A percentile compares a stretch with the other conserved stretches of the same genome.
Conservation (phyloP, 2,113 vertebrate species). For the Micronycteris hirsuta region DNA sequence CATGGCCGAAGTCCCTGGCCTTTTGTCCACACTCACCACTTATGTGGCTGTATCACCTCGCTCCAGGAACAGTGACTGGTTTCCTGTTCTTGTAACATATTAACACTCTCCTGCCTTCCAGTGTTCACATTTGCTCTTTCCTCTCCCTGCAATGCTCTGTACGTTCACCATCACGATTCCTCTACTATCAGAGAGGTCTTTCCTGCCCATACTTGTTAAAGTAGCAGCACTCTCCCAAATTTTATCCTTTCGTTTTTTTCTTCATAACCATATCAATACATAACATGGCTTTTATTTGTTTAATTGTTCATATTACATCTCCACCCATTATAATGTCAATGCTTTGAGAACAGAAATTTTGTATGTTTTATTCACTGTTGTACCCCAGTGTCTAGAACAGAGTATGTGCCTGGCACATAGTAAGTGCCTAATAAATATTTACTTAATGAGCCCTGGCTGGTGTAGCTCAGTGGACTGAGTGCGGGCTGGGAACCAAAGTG, state of each 20-base stretch:
- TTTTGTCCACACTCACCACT: too few relatives aligned
- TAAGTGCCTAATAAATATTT: not conserved
- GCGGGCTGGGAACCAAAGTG: too few relatives aligned
- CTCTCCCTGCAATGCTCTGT: not conserved
- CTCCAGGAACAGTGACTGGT: not conserved
- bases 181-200: not conserved
- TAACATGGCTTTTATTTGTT: not conserved
- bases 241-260: not conserved
- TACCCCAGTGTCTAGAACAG: not conserved
- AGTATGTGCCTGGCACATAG: not conserved
- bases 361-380: not conserved
- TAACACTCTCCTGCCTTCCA: not conserved
- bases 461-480: too few relatives aligned
- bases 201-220: not conserved
- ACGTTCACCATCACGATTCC: not conserved
- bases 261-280: not conserved
- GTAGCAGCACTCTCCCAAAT: too few relatives aligned
- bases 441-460: not conserved
- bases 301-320: not conserved
- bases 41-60: not conserved
- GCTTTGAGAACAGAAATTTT: not conserved
- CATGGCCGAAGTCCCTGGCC: rapidly evolving
- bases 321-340: not conserved
- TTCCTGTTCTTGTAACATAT: not conserved
- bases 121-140: not conserved